These are phyloP conservation scores for Drosophila flavopinicola DNA, from an alignment of 2,888 invertebrate genomes.

Conservation along the genomic window DNA sequence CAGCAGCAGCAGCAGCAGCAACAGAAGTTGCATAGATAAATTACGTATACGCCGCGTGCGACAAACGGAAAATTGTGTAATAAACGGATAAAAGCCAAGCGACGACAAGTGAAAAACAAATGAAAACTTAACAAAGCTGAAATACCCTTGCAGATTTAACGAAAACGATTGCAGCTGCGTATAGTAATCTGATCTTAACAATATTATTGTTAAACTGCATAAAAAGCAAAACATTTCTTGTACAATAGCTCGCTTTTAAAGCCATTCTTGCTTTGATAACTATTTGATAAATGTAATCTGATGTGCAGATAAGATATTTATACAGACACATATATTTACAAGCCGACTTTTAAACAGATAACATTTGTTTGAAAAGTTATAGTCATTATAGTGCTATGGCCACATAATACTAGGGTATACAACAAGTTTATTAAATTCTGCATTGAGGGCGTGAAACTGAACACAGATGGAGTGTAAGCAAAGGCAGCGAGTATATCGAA, in stretches of 20 bases:
- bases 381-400: not conserved
- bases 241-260: too few species aligned
- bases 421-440: constrained; percentile 7
- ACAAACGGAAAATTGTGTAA: constrained; percentile 35
- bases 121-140: not conserved
- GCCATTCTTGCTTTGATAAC: too few species aligned
- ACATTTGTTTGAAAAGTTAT: not conserved
- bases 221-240: not conserved
- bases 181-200: too few species aligned
- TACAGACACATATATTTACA: too few species aligned
- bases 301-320: too few species aligned
- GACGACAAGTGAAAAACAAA: not conserved
- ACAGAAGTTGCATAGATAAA: constrained; percentile 34
- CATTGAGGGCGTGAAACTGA: constrained; percentile 19
- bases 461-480: not conserved
- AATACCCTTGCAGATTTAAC: not conserved
- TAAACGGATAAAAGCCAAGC: constrained; percentile 15
- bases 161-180: too few species aligned
- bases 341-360: not conserved
- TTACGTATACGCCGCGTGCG: constrained; percentile 59
- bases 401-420: not conserved
- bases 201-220: too few species aligned
- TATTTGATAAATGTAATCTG: too few species aligned
- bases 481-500: constrained; percentile 43
- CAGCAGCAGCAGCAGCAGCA: constrained; percentile 22